Evolutionary conservation across 2,797 vertebrate genomes (phyloP), one percentile per base, ranked within the genome.

Genomic region (Myotis planiceps): DNA sequence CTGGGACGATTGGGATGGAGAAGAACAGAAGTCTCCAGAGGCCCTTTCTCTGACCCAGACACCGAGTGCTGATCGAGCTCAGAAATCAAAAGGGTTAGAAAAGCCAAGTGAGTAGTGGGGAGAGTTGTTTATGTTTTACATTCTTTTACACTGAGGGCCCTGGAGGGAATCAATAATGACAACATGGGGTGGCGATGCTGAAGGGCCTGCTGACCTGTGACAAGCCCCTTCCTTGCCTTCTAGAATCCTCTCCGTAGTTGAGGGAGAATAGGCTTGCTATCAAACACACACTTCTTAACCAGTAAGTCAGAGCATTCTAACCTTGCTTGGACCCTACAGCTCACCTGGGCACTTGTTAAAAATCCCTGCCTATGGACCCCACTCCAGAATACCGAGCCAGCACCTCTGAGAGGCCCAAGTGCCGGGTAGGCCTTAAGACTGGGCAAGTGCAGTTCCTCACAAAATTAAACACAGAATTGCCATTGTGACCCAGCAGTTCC

Each of bases 1-100:
- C 27, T 99, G 99, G 99, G 99, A 99, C 19, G 98, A 98, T 53
- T 98, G 98, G 98, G 99, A 99, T 75, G 98, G 97, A 86, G 99
- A 99, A 0, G 98, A 98, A 7, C 98, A 98, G 4, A 98, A 97
- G 3, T 79, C 97, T 29, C 97, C 98, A 29, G 98, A 98, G 88
- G 16, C 86, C 18, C 98, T 98, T 96, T 98, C 99, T 97, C 97
- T 99, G 9, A 97, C 98, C 83, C 98, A 98, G 97, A 98, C 98
- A 82, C 97, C 85, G 2, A n/a, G 74, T 49, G 45, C 94, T 32
- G 95, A 85, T 47, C 68, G 16, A 29, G 66, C 95, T 0, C 37
- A 83, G 92, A 94, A 27, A 53, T 92, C 95, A 29, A 96, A 78
- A 68, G 85, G 86, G 90, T 79, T 98, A 21, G 99, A 97, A 97